phyloP scores from a whole-genome alignment of 2,888 invertebrate genomes.

The Aromia moschata region DNA sequence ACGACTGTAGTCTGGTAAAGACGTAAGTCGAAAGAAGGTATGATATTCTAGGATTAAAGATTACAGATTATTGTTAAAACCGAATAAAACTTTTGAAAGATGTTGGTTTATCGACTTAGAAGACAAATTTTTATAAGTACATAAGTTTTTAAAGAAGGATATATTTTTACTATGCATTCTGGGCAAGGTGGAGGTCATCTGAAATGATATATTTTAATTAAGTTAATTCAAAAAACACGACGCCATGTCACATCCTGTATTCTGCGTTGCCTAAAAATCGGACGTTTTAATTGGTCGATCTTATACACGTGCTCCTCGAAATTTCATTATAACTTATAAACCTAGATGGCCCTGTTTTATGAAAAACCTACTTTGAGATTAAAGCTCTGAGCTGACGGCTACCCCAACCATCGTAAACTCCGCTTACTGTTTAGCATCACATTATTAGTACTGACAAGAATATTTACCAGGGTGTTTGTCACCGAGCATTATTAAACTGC shows the following conservation, averaged over 20 bases:
- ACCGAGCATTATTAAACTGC: conserved; percentile 11
- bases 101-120: too few relatives aligned
- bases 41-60: too few relatives aligned
- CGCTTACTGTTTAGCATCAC: conserved; percentile 23
- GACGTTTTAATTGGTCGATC: conserved; percentile 26
- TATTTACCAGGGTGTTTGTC: conserved; percentile 20
- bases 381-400: conserved; percentile 8
- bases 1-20: too few relatives aligned
- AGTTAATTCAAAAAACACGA: too few relatives aligned
- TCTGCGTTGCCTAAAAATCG: neutral
- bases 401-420: conserved; percentile 16
- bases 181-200: too few relatives aligned
- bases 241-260: neutral
- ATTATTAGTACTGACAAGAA: conserved; percentile 22
- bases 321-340: conserved; percentile 25
- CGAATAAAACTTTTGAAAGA: too few relatives aligned
- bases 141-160: too few relatives aligned
- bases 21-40: too few relatives aligned
- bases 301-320: conserved; percentile 25
- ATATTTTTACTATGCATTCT: too few relatives aligned
- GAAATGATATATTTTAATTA: too few relatives aligned
- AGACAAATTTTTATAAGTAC: too few relatives aligned
- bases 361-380: conserved; percentile 23
- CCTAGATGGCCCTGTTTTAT: conserved; percentile 20
- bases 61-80: too few relatives aligned